phyloP scores from a whole-genome alignment of 2,888 invertebrate species.

The Cosmopolites sordidus region DNA sequence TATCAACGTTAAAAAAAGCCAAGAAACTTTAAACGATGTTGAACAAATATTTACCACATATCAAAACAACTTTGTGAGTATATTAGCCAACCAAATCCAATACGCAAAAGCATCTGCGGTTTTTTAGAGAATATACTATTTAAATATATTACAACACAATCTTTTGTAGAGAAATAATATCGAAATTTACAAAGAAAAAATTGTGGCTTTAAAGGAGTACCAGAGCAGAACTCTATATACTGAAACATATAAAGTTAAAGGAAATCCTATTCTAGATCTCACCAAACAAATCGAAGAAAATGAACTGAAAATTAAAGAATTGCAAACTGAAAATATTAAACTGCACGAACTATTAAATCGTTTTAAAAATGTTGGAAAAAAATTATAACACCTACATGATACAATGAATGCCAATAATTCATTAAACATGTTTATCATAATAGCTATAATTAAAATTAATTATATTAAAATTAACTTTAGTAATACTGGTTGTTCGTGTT shows the following conservation, averaged over 20 bases:
- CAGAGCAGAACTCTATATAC: neutral
- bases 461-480: too few relatives aligned
- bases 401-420: too few relatives aligned
- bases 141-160: neutral
- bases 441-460: too few relatives aligned
- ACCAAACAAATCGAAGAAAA: constrained; percentile 32
- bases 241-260: constrained; percentile 22
- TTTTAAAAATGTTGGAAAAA: constrained; percentile 21
- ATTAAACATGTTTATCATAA: too few relatives aligned
- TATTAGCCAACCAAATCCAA: neutral
- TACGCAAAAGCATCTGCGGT: neutral
- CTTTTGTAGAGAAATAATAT: constrained; percentile 6
- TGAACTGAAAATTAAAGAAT: constrained; percentile 27
- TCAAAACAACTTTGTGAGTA: constrained; percentile 1
- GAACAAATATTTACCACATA: neutral
- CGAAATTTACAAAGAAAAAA: neutral
- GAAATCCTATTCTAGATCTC: constrained; percentile 33
- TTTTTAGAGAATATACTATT: neutral
- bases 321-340: constrained; percentile 30
- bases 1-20: constrained; percentile 17
- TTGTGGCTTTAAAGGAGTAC: neutral
- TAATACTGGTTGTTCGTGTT: too few relatives aligned
- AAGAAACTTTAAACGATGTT: neutral
- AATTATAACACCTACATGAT: too few relatives aligned
- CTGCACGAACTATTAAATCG: constrained; percentile 25